Evolutionary conservation across 2,113 vertebrate species (phyloP), one percentile per base, ranked within the genome.

Genomic region (Leptobrachium leishanense): DNA sequence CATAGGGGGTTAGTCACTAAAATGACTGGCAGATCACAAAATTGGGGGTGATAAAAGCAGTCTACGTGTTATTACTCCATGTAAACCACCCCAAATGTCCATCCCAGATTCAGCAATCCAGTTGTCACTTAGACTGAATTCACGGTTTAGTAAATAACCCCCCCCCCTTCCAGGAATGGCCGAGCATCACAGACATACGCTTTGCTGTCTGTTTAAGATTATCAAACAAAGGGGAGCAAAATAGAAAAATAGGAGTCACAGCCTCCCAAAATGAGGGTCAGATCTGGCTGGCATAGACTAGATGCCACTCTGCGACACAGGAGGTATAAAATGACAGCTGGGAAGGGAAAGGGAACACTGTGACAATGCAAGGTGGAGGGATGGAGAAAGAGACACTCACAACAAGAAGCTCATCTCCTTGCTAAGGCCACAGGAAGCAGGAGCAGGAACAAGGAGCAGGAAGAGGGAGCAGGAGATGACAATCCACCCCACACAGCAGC

Each of bases 401-500:
- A 81, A 81, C 78, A 81, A 81, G 78, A 81, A 81, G 78, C 78
- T 81, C 78, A 81, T 81, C 72, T 81, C 78, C 78, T 81, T 74
- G 78, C 77, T 67, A 66, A 67, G 68, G 54, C 70, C 70, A 41
- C 71, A 74, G 77, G 71, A 68, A 64, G 63, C 20, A 50, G 78
- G 46, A 20, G 43, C 77, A 74, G 70, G 63, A 57, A 59, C 63
- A 63, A 50, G 78, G 46, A 20, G 43, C 77, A 74, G 70, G 63
- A 57, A 59, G 71, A 74, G 72, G 41, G 78, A 42, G 20, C 64
- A 74, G 77, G 71, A 74, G 78, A 8, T 74, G 69, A 65, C 63
- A 81, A 65, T 74, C 78, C 70, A 10, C 77, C 74, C 70, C 1
- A 41, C 43, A 74, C 78, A 81, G 78, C 78, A 81, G 78, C 71